These are phyloP conservation scores for Adrianichthys oophorus DNA, from an alignment of 2,797 vertebrate species.

Conservation along the genomic window DNA sequence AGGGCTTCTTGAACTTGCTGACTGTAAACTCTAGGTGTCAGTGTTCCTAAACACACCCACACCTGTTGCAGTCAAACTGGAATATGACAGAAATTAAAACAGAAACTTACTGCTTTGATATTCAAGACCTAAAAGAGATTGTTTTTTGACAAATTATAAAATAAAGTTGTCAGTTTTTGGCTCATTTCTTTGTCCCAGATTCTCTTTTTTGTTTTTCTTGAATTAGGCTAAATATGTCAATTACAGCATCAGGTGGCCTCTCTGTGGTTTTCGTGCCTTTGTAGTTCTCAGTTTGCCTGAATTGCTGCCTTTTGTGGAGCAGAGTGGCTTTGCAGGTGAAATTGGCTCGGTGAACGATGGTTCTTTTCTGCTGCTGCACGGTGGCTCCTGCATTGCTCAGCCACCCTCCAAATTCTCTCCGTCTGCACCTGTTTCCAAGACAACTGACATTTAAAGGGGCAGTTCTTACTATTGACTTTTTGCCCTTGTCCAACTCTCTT, in stretches of 20 bases:
- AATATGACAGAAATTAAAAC: no score
- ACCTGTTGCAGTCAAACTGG: not conserved
- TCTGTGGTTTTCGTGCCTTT: constrained; percentile 29
- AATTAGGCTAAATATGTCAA: constrained; percentile 31
- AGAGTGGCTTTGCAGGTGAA: constrained; percentile 40
- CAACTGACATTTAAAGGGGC: constrained; percentile 67
- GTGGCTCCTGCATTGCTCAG: constrained; percentile 39
- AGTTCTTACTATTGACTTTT: constrained; percentile 54
- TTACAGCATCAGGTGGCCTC: constrained; percentile 44
- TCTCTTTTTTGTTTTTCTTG: constrained; percentile 14
- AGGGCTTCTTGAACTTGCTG: no score
- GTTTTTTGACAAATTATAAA: no score
- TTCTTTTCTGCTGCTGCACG: constrained; percentile 49
- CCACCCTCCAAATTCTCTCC: constrained; percentile 43
- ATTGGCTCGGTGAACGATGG: constrained; percentile 31
- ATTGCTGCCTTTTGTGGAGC: constrained; percentile 48
- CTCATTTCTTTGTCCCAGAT: constrained; percentile 9
- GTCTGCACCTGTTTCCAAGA: constrained; percentile 72
- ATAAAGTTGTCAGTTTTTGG: constrained; percentile 6
- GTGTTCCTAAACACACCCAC: constrained; percentile 1
- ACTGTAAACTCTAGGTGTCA: not conserved
- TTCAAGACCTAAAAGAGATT: no score
- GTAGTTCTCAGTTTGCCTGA: constrained; percentile 33
- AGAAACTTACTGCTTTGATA: no score
- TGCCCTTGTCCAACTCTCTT: constrained; percentile 54